These are phyloP conservation scores for Sabellastarte sp. DNA, from an alignment of 2,888 invertebrate genomes.

Conservation along the genomic window DNA sequence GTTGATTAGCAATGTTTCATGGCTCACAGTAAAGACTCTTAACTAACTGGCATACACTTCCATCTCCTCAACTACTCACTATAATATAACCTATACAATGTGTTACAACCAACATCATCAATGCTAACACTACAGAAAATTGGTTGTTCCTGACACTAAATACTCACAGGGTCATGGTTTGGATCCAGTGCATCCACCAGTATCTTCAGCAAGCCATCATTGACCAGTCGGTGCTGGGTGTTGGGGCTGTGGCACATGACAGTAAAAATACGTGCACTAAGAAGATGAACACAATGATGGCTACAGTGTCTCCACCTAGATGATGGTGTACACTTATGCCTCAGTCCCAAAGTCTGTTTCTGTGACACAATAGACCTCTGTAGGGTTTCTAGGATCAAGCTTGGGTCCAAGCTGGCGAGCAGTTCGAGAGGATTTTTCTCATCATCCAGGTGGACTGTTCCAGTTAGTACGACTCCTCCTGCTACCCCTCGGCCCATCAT, in stretches of 20 bases:
- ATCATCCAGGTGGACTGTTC: too few relatives aligned
- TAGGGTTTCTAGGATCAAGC: slow-evolving; percentile 64
- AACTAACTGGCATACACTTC: too few relatives aligned
- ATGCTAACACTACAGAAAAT: too few relatives aligned
- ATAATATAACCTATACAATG: too few relatives aligned
- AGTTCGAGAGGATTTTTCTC: slow-evolving; percentile 49
- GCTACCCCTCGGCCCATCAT: background rate
- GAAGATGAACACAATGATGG: slow-evolving; percentile 66
- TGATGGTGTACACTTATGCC: slow-evolving; percentile 67
- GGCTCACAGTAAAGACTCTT: too few relatives aligned
- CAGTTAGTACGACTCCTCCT: too few relatives aligned
- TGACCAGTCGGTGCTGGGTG: slow-evolving; percentile 64
- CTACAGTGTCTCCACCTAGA: slow-evolving; percentile 66
- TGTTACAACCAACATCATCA: too few relatives aligned
- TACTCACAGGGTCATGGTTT: slow-evolving; percentile 67
- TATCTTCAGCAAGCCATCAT: slow-evolving; percentile 65
- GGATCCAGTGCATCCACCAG: slow-evolving; percentile 67
- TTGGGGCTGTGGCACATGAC: slow-evolving; percentile 65
- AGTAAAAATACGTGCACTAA: slow-evolving; percentile 66
- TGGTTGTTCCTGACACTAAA: too few relatives aligned
- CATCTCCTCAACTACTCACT: too few relatives aligned
- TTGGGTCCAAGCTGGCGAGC: slow-evolving; percentile 58
- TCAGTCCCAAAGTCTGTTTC: slow-evolving; percentile 65
- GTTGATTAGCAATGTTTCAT: too few relatives aligned
- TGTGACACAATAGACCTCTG: slow-evolving; percentile 68